A percentile compares a stretch with the other conserved stretches of the same genome.
Evolutionary conservation across 2,888 invertebrate genomes (phyloP).

Genomic region (Andrena bicolor): DNA sequence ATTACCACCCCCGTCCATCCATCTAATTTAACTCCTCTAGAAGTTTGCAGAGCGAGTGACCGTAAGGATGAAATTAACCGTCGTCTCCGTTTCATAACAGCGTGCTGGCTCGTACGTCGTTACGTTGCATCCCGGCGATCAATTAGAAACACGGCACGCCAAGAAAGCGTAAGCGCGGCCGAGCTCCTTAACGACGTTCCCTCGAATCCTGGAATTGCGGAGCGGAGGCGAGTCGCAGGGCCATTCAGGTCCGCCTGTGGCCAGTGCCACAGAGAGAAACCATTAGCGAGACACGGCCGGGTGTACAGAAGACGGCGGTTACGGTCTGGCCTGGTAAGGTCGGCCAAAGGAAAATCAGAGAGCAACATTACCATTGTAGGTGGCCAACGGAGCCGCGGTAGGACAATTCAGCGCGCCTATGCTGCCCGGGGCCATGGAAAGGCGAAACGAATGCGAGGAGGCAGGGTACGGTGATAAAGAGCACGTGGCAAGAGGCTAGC

Average conservation of each 20-base stretch:
- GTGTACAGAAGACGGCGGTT: constrained; percentile 20
- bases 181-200: constrained; percentile 57
- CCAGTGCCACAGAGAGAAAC: constrained; percentile 32
- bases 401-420: constrained; percentile 44
- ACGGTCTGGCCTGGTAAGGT: neutral
- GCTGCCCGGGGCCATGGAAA: constrained; percentile 53
- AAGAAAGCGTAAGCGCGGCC: constrained; percentile 30
- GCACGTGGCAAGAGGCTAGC: constrained; percentile 67
- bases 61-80: constrained; percentile 23
- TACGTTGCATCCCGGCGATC: neutral
- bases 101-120: constrained; percentile 3
- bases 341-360: constrained; percentile 56
- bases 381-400: constrained; percentile 20
- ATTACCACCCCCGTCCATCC: too few relatives aligned
- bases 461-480: constrained; percentile 56
- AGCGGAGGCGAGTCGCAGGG: constrained; percentile 17
- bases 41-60: neutral
- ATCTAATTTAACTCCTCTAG: constrained; percentile 32
- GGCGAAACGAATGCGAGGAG: constrained; percentile 58
- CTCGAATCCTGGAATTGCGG: constrained; percentile 49
- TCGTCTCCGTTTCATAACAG: constrained; percentile 37
- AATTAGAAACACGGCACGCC: constrained; percentile 34
- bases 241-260: constrained; percentile 41
- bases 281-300: constrained; percentile 48
- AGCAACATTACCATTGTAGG: constrained; percentile 49